Conservation (phyloP, 2,888 invertebrate species). For the Poecilus cupreus region DNA sequence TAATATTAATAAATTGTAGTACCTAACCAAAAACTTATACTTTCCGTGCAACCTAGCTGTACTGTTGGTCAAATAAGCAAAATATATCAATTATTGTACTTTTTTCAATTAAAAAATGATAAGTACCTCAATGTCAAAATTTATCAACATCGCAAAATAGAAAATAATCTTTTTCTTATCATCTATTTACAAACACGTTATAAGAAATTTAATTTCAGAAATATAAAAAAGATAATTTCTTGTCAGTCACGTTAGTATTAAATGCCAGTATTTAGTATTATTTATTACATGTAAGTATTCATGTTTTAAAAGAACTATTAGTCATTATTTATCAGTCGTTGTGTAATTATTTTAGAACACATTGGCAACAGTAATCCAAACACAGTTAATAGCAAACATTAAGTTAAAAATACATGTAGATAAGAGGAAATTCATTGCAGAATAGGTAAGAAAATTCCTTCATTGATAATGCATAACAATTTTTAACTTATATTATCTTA, state of each 20-base stretch:
- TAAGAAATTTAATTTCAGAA: background rate
- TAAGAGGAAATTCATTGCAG: no score
- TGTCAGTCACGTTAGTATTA: background rate
- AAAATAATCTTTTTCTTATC: conserved; percentile 24
- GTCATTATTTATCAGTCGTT: background rate
- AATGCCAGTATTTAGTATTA: background rate
- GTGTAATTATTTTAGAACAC: background rate
- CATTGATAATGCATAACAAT: no score
- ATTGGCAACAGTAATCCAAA: no score
- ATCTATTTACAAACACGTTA: background rate
- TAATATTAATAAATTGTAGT: no score
- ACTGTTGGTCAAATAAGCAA: background rate
- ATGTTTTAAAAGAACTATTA: conserved; percentile 1
- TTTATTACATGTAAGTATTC: background rate
- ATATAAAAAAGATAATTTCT: conserved; percentile 3
- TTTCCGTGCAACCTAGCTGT: background rate
- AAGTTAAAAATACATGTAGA: no score
- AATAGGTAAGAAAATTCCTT: no score
- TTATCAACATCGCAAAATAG: conserved; percentile 15
- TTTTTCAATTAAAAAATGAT: conserved; percentile 1
- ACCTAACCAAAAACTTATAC: background rate
- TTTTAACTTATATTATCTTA: no score
- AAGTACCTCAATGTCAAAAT: conserved; percentile 38
- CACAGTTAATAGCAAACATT: no score
- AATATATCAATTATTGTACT: background rate